Conservation (phyloP, 2,888 invertebrate species). For the Zhuqinia jingwanae region DNA sequence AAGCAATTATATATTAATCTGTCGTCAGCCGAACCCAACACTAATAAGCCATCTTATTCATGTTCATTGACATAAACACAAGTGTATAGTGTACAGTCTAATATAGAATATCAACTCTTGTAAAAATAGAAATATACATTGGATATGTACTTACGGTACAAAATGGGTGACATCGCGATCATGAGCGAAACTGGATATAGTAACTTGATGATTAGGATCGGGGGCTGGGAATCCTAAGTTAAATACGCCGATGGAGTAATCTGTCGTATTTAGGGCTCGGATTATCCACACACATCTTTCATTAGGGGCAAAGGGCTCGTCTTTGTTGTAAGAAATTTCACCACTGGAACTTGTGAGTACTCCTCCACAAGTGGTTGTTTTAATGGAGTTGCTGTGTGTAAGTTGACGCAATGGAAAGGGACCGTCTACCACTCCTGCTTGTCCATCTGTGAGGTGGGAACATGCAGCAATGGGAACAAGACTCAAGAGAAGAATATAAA, state of each 20-base stretch:
- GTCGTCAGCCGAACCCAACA: too few relatives aligned
- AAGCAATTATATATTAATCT: too few relatives aligned
- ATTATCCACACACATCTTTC: background rate
- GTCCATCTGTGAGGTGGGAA: too few relatives aligned
- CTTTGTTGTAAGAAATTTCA: background rate
- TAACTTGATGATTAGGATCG: background rate
- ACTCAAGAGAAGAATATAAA: background rate
- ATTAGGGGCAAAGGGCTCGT: background rate
- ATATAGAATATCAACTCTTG: too few relatives aligned
- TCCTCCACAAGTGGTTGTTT: background rate
- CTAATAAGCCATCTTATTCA: background rate
- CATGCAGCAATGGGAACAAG: background rate
- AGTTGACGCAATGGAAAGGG: too few relatives aligned
- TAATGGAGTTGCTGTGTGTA: background rate
- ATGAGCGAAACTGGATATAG: background rate
- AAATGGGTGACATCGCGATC: background rate
- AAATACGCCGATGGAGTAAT: background rate
- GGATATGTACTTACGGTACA: background rate
- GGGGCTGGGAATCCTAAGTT: background rate
- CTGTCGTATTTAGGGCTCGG: background rate
- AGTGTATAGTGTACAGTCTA: too few relatives aligned
- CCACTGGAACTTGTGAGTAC: background rate
- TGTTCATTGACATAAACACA: too few relatives aligned
- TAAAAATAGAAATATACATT: too few relatives aligned
- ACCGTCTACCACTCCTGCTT: too few relatives aligned